Conservation (phyloP, 2,888 invertebrate genomes). For the Lithophane socia region DNA sequence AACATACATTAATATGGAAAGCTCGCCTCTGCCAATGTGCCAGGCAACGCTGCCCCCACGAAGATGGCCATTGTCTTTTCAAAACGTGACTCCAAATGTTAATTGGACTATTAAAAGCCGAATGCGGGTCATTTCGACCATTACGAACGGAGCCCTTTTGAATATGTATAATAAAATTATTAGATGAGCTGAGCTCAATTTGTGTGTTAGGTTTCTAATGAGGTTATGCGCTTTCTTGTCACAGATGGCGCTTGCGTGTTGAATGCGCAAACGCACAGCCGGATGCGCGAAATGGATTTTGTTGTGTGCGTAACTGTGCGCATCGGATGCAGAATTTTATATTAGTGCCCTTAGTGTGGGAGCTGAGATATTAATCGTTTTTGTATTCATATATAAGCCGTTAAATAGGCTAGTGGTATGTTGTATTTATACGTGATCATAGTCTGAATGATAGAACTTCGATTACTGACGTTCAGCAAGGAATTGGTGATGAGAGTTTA, state of each 20-base stretch:
- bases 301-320: conserved; percentile 84
- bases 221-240: conserved; percentile 91
- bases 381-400: conserved; percentile 66
- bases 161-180: conserved; percentile 91
- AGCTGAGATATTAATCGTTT: conserved; percentile 72
- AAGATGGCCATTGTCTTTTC: conserved; percentile 90
- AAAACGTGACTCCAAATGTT: conserved; percentile 90
- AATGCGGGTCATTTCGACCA: conserved; percentile 90
- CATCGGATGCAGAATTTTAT: conserved; percentile 83
- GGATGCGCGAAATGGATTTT: conserved; percentile 89
- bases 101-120: conserved; percentile 90
- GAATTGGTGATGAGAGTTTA: conserved; percentile 63
- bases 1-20: conserved; percentile 90
- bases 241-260: conserved; percentile 85
- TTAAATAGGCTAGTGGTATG: conserved; percentile 70
- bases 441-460: conserved; percentile 54
- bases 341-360: conserved; percentile 80
- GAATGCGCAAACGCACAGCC: conserved; percentile 88
- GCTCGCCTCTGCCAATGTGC: conserved; percentile 88
- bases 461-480: conserved; percentile 50
- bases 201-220: conserved; percentile 89
- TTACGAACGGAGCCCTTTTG: conserved; percentile 88
- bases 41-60: conserved; percentile 88
- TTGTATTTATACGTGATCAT: conserved; percentile 64
- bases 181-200: conserved; percentile 88